Percentiles rank a stretch among this genome's conserved stretches.
Evolutionary conservation across 1,140 invertebrate species (phyloP).

Genomic region (Melitaea cinxia): DNA sequence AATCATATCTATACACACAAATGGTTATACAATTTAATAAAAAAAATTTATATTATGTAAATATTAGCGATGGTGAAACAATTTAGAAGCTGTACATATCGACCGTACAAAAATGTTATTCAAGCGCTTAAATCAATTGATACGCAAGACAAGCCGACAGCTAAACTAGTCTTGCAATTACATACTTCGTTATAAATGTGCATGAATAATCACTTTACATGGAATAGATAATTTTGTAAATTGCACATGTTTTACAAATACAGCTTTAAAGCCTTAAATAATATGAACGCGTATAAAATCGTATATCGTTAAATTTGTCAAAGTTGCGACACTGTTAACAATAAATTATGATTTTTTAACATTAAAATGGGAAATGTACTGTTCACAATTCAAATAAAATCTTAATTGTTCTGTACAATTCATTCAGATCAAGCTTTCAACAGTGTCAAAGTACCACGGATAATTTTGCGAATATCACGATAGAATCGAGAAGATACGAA

Average conservation of each 20-base stretch:
- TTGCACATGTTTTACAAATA: slow-evolving; percentile 19
- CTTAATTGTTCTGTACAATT: too few species aligned
- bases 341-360: not conserved
- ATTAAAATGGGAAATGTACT: too few species aligned
- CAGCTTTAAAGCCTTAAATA: not conserved
- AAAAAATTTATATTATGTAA: not conserved
- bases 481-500: too few species aligned
- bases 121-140: slow-evolving; percentile 30
- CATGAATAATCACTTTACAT: slow-evolving; percentile 21
- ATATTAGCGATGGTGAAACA: slow-evolving; percentile 17
- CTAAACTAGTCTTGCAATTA: slow-evolving; percentile 25
- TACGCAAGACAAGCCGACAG: slow-evolving; percentile 27
- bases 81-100: slow-evolving; percentile 30
- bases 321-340: not conserved
- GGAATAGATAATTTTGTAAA: slow-evolving; percentile 25
- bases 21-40: too few species aligned
- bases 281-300: not conserved
- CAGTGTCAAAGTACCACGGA: too few species aligned
- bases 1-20: too few species aligned
- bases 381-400: too few species aligned
- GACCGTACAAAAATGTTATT: slow-evolving; percentile 26
- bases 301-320: too few species aligned
- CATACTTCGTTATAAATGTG: slow-evolving; percentile 21
- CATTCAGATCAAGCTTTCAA: too few species aligned
- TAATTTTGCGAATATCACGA: too few species aligned